Base-by-base conservation (phyloP, 2,113 vertebrate species). In the Phaetusa simplex region DNA sequence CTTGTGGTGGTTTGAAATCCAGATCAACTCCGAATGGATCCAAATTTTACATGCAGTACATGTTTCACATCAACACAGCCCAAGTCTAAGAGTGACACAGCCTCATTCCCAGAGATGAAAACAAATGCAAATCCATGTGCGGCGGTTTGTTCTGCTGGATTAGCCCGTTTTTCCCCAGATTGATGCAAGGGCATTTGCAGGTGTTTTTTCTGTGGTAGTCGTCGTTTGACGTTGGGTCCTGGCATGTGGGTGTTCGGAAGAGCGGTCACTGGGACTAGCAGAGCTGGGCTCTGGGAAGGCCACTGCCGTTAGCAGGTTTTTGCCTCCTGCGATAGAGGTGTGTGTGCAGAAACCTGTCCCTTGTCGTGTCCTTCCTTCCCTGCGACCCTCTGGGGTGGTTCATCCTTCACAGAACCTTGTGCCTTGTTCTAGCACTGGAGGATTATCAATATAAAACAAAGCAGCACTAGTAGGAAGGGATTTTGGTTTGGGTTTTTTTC, bases 91-190 rank as follows among this genome's bases (percentile, higher is more conserved):
- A 50, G 50, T 62, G 92, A 36, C 61, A 50, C 56, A 29, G 76
- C 38, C 43, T 74, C 82, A 21, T 88, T 88, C 30, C 62, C 34
- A 26, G 90, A 56, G 24, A 29, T 78, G 92, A 32, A 86, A 93
- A 83, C 94, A 92, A 86, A 95, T 82, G 84, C 90, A 94, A 83
- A 94, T 83, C 85, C 72, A 20, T 10, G 40, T 9, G 86, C 80
- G 18, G 20, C 2, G 69, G 72, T 56, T 87, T 92, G 67, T 86
- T 84, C 52, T 90, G 52, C 80, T 82, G 88, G 69, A 76, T 95
- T 76, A 72, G 69, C 65, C 47, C 11, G 0, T 43, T 77, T n/a
- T 20, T 21, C 17, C 82, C 53, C 77, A 70, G 14, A 45, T 1
- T 12, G 82, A 12, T 52, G 76, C 92, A 83, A 71, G 47, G 55